These are phyloP conservation scores for Tetrao urogallus DNA, from an alignment of 2,113 vertebrate genomes.

Conservation along the genomic window DNA sequence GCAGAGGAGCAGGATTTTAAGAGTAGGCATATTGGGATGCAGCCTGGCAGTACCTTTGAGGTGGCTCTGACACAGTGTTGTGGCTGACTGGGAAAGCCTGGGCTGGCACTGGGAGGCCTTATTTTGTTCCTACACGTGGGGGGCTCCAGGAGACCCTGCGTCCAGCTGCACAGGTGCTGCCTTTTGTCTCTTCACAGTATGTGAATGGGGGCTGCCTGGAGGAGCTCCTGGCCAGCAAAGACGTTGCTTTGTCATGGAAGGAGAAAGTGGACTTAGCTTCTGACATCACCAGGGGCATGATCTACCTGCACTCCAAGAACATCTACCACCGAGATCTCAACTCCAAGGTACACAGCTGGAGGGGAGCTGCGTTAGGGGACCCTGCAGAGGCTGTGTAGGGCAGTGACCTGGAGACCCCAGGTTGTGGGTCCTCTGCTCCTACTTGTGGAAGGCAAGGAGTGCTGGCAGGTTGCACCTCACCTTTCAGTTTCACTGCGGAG, in stretches of 20 bases:
- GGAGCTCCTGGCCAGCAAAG: conserved; percentile 85
- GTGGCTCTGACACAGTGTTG: neutral
- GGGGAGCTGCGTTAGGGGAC: neutral
- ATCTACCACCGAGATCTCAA: conserved; percentile 92
- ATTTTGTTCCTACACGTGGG: neutral
- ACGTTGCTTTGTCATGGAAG: conserved; percentile 81
- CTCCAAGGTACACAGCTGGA: conserved; percentile 80
- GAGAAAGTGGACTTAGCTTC: conserved; percentile 88
- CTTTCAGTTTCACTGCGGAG: neutral
- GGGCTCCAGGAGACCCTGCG: neutral
- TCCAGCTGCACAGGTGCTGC: fast-evolving
- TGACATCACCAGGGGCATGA: conserved; percentile 89
- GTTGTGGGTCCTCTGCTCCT: neutral
- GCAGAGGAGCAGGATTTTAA: neutral
- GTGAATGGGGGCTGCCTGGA: conserved; percentile 89
- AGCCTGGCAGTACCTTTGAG: neutral
- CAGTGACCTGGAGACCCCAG: neutral
- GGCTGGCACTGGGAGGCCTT: neutral
- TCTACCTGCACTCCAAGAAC: conserved; percentile 90
- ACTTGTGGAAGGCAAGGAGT: neutral
- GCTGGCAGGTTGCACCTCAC: neutral
- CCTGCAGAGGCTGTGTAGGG: neutral
- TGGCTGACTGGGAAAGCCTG: neutral
- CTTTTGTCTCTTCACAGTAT: conserved; percentile 70
- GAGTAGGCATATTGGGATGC: neutral